A percentile compares a stretch with the other conserved stretches of the same genome.
These are phyloP conservation scores for Drosophila eohydei DNA, from an alignment of 2,888 invertebrate species.

Conservation along the genomic window DNA sequence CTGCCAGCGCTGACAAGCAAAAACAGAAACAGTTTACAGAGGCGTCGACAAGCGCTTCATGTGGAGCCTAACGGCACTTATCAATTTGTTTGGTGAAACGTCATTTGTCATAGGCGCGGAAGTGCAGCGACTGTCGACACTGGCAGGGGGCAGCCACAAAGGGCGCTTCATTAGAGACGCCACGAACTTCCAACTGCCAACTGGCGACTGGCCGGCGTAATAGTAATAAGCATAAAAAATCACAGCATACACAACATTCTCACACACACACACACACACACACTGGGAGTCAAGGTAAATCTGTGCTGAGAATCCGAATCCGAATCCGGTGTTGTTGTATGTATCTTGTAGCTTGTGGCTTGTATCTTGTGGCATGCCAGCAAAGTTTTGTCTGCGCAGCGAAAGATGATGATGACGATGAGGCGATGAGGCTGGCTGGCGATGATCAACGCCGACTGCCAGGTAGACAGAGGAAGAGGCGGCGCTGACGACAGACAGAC, in stretches of 20 bases:
- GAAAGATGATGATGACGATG: constrained; percentile 25
- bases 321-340: constrained; percentile 53
- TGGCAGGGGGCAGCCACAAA: constrained; percentile 18
- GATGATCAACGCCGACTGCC: constrained; percentile 63
- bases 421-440: constrained; percentile 35
- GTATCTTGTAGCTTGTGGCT: constrained; percentile 52
- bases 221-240: constrained; percentile 64
- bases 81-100: constrained; percentile 68
- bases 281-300: constrained; percentile 42
- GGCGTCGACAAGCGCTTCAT: constrained; percentile 46
- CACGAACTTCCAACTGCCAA: constrained; percentile 28
- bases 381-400: constrained; percentile 49
- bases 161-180: constrained; percentile 61
- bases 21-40: constrained; percentile 31
- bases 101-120: constrained; percentile 68
- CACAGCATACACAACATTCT: constrained; percentile 43
- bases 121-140: constrained; percentile 24
- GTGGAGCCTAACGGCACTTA: constrained; percentile 65
- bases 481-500: constrained; percentile 27
- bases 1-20: constrained; percentile 55
- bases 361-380: constrained; percentile 55
- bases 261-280: constrained; percentile 27
- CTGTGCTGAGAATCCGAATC: constrained; percentile 65
- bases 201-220: constrained; percentile 50
- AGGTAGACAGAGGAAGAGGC: constrained; percentile 52